These are phyloP conservation scores for Drosophila rellima DNA, from an alignment of 2,888 invertebrate species.

Conservation along the genomic window DNA sequence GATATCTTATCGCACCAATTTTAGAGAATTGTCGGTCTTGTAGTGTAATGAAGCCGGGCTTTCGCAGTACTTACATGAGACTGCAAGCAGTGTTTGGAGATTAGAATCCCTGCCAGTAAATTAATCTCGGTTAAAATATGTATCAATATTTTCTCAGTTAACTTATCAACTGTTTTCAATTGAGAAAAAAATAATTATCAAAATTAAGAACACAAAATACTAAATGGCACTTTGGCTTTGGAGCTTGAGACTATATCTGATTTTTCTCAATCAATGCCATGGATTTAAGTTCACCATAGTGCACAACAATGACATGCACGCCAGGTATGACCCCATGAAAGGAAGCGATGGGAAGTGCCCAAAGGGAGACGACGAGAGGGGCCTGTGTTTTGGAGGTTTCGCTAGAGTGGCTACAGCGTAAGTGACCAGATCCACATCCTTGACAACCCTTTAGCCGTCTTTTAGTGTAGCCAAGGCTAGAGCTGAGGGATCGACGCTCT, in stretches of 20 bases:
- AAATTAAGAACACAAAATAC: not conserved
- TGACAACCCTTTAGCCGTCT: not conserved
- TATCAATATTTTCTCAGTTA: not conserved
- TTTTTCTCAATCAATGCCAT: not conserved
- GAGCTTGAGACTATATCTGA: constrained; percentile 6
- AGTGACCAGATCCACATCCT: constrained; percentile 18
- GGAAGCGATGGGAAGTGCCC: constrained; percentile 88
- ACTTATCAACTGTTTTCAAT: not conserved
- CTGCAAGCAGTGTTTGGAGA: not conserved
- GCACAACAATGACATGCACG: constrained; percentile 96
- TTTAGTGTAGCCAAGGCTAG: constrained; percentile 33
- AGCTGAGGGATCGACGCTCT: constrained; percentile 85
- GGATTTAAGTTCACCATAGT: constrained; percentile 86
- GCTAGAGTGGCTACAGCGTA: constrained; percentile 88
- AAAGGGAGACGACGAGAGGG: constrained; percentile 86
- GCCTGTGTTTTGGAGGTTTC: constrained; percentile 93
- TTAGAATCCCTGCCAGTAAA: no score
- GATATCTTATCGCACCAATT: not conserved
- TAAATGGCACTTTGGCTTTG: not conserved
- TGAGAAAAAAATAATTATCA: not conserved
- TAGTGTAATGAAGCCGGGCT: not conserved
- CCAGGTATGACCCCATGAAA: constrained; percentile 91
- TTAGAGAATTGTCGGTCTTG: not conserved
- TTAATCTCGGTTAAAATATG: not conserved
- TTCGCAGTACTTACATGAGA: not conserved